Evolutionary conservation across 2,797 vertebrate genomes (phyloP), one percentile per base, ranked within the genome.

Genomic region (Myotis vivesi): DNA sequence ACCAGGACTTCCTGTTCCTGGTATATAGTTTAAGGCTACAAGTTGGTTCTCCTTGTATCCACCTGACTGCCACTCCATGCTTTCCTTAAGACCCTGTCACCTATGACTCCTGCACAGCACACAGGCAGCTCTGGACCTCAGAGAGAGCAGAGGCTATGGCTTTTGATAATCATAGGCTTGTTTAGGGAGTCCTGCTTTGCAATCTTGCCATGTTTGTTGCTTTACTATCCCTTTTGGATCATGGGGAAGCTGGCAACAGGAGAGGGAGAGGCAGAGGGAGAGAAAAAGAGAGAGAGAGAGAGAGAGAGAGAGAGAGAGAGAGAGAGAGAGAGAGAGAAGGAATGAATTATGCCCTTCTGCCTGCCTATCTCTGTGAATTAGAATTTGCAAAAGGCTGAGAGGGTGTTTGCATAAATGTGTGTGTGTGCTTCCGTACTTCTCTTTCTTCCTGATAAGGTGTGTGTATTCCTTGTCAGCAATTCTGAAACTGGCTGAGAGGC

Each of bases 391-490:
- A 88, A 94, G 72, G 49, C 69, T 72, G 10, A 89, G 53, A 92
- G 68, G 46, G 46, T 93, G 62, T 97, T 96, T 87, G 36, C 71
- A 84, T 95, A 76, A 72, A 13, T 36, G 20, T 22, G 19, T 77
- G 19, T 77, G 23, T 89, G 23, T 64, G 44, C 51, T 87, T 76
- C 25, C 19, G 3, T 62, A 62, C 64, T 86, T 76, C 59, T 75
- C 81, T 92, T 94, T 96, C 89, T 95, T 94, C 80, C 83, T 82
- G 72, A 88, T 87, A 91, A 96, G 89, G 72, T 95, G 38, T 79
- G 22, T 79, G 46, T 94, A 85, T 92, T 91, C 80, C 83, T 81
- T 91, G 73, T 94, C 87, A 94, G 83, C 71, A 59, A 25, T 94
- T 96, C 75, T 96, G 41, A 94, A 94, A 80, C 41, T 10, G 1